Base-by-base conservation (phyloP, 2,888 invertebrate genomes). In the Microctonus brassicae region DNA sequence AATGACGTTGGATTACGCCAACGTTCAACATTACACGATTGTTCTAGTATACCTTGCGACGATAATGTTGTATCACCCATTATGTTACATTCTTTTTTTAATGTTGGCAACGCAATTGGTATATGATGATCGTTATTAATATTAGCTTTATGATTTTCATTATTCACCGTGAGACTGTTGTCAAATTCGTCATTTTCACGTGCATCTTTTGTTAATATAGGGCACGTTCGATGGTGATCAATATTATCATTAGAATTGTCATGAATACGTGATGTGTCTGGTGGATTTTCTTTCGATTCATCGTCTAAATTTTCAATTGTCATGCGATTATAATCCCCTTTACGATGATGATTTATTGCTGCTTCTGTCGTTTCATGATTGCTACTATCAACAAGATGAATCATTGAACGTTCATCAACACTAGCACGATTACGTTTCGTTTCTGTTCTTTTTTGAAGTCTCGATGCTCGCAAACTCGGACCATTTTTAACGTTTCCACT, bases 401-500 rank as follows among this genome's bases (percentile, higher is more conserved):
- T 73, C 7, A 77, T 73, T 34, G 78, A 73, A 63, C 73, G 77
- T 72, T 78, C 77, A 66, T 82, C 81, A 36, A 80, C 80, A 26
- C 74, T 76, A 20, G 78, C 78, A 70, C 80, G 82, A 10, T 74
- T 80, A 69, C 79, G 81, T 70, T 85, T 86, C 36, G 83, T 82
- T 72, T 84, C 86, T 63, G 83, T 80, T 79, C 82, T 76, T 72
- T 86, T 86, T 70, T 84, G 84, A 61, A 86, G 80, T 73, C 87
- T 85, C 75, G 87, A 86, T 69, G 86, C 81, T 78, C 87, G 82
- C 70, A 87, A 78, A 70, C 85, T 84, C 69, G 84, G 85, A 72
- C 81, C 81, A 75, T 79, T 77, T 75, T 81, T 83, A 34, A 78
- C 73, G 72, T 77, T 76, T 34, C 73, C 72, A 61, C 73, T 76